These are phyloP conservation scores for Speoplatyrhinus poulsoni DNA, from an alignment of 2,113 vertebrate species.

Conservation along the genomic window DNA sequence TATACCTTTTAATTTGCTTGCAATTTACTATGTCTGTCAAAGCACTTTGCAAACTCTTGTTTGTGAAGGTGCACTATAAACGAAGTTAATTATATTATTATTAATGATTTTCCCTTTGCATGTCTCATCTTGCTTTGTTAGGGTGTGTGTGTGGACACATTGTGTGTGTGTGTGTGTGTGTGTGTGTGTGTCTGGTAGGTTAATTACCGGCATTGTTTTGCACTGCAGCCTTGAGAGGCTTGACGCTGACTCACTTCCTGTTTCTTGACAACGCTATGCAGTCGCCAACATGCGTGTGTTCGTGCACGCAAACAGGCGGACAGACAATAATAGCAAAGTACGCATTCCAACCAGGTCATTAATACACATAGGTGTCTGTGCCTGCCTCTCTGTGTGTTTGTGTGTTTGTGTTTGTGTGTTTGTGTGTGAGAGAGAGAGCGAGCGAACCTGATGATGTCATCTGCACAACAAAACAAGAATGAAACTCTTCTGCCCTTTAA, in stretches of 20 bases:
- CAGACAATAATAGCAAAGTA: constrained; percentile 49
- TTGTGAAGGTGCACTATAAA: too few species aligned
- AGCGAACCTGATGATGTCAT: constrained; percentile 15
- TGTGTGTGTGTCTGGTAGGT: constrained; percentile 21
- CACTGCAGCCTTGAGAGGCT: constrained; percentile 26
- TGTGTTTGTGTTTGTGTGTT: constrained; percentile 11
- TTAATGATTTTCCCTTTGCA: too few species aligned
- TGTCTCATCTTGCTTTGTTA: not conserved
- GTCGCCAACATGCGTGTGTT: constrained; percentile 47
- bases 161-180: constrained; percentile 22
- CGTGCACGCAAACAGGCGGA: constrained; percentile 15
- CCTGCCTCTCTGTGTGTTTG: constrained; percentile 7
- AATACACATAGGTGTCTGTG: constrained; percentile 14
- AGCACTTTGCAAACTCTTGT: too few species aligned
- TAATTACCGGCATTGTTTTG: constrained; percentile 59
- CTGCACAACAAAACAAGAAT: constrained; percentile 4
- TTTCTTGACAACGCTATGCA: constrained; percentile 31
- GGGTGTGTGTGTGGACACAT: constrained; percentile 5
- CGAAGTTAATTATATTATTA: too few species aligned
- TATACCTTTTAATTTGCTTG: too few species aligned
- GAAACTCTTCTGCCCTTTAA: constrained; percentile 35
- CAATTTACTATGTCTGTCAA: too few species aligned
- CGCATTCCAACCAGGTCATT: constrained; percentile 51
- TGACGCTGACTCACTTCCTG: constrained; percentile 62
- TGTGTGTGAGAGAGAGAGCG: constrained; percentile 10